Evolutionary conservation across 92 coral and sea anemone species (phyloP), one percentile per base, ranked within the genome.

Genomic region (Umimayanthus kanabou): DNA sequence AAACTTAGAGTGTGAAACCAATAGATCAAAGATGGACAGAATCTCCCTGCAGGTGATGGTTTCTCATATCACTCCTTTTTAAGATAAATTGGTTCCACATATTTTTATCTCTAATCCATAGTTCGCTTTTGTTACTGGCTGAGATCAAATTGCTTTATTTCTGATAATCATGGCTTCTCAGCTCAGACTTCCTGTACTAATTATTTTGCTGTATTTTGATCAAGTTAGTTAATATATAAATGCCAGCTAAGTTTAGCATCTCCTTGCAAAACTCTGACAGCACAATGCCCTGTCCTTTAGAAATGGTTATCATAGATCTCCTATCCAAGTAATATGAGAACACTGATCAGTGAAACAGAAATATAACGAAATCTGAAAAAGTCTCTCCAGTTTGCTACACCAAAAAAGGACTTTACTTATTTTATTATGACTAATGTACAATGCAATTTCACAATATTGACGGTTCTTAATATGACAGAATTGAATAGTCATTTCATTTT

Each of bases 131-230:
- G 69, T 42, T 65, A 83, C 42, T 70, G 65, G 66, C 39, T 14
- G 58, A 83, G 66, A 83, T 72, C 58, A 82, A 83, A 29, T 43
- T 42, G 65, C 45, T 83, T 83, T 70, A 70, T 29, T 83, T 37
- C 77, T 42, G 47, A 28, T 71, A 43, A 45, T 70, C 40, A 6
- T 45, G 61, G 43, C n/a, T 69, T 14, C 42, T 55, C 72, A 55
- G 47, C 39, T 26, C 23, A 33, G 87, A 72, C 66, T 69, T 83
- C 87, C 87, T 43, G 87, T 83, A 83, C 25, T 2, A 26, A 83
- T 70, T 37, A 37, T 42, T 66, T 82, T 67, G 76, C 42, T 25
- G 61, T 70, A 83, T 43, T 28, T 57, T 71, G 37, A 49, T 82
- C 77, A 53, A 49, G 64, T 82, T 5, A 42, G 61, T 45, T 15